Conservation (phyloP, 2,797 vertebrate species). For the Ptychadena robeensis region DNA sequence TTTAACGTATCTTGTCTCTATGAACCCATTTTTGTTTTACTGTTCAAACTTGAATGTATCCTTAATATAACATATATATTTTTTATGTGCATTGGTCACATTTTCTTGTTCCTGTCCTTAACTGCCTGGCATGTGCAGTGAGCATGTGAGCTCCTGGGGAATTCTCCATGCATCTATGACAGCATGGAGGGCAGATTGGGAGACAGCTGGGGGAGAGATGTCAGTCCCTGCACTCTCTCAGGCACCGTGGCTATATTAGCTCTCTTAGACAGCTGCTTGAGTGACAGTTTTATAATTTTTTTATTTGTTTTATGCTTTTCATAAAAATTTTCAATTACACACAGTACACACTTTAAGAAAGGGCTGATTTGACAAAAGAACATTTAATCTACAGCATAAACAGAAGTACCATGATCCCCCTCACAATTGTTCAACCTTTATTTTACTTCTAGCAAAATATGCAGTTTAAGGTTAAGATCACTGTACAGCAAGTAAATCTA, state of each 20-base stretch:
- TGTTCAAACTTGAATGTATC: too few species aligned
- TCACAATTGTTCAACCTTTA: too few species aligned
- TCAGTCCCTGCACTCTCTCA: conserved; percentile 13
- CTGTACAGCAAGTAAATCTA: background rate
- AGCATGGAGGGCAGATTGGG: conserved; percentile 30
- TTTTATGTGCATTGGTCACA: background rate
- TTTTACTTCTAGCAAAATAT: too few species aligned
- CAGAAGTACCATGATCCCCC: too few species aligned
- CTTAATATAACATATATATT: background rate
- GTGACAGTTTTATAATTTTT: background rate
- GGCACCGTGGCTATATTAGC: background rate
- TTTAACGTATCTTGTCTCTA: too few species aligned
- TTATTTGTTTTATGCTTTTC: background rate
- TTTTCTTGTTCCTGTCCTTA: background rate
- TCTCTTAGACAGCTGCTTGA: conserved; percentile 1
- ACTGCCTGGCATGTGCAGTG: background rate
- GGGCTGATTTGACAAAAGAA: too few species aligned
- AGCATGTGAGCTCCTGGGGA: conserved; percentile 23
- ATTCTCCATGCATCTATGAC: conserved; percentile 13
- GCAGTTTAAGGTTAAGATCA: background rate
- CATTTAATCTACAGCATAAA: too few species aligned
- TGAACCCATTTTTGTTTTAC: background rate
- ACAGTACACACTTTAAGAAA: too few species aligned
- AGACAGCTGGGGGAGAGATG: conserved; percentile 27
- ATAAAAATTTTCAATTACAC: background rate